A percentile compares a stretch with the other conserved stretches of the same genome.
Evolutionary conservation across 2,888 invertebrate species (phyloP).

Genomic region (Ectropis crepuscularia): DNA sequence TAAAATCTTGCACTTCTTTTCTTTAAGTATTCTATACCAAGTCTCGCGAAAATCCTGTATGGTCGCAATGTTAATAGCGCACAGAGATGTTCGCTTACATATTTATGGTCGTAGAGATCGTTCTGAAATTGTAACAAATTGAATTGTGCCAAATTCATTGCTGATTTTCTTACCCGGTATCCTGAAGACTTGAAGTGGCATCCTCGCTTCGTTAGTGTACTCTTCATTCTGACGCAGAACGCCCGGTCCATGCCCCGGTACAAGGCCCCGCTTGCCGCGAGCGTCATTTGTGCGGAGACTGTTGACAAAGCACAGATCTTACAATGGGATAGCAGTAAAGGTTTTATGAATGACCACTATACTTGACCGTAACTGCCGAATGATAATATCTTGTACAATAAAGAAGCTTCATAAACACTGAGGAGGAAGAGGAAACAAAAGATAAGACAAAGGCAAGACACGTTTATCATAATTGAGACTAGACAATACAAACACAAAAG

Average conservation of each 20-base stretch:
- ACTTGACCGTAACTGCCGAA: constrained; percentile 30
- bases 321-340: constrained; percentile 38
- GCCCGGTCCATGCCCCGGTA: constrained; percentile 96
- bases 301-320: constrained; percentile 55
- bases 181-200: constrained; percentile 98
- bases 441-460: constrained; percentile 3
- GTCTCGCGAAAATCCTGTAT: too few species aligned
- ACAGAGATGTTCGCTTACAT: too few species aligned
- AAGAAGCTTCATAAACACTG: constrained; percentile 26
- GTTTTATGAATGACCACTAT: constrained; percentile 41
- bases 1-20: too few species aligned
- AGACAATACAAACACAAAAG: background rate
- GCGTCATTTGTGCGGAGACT: constrained; percentile 94
- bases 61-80: too few species aligned
- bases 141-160: constrained; percentile 2
- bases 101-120: background rate
- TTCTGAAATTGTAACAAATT: background rate
- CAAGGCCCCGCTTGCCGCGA: constrained; percentile 87
- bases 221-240: constrained; percentile 98
- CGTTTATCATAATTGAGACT: background rate
- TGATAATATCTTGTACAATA: constrained; percentile 42
- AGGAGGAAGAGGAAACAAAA: constrained; percentile 28
- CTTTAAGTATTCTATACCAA: too few species aligned
- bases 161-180: constrained; percentile 91
- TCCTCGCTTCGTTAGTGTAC: constrained; percentile 97